Base-by-base conservation (phyloP, 1,140 invertebrate genomes). In the Pseudomyrmex gracilis region DNA sequence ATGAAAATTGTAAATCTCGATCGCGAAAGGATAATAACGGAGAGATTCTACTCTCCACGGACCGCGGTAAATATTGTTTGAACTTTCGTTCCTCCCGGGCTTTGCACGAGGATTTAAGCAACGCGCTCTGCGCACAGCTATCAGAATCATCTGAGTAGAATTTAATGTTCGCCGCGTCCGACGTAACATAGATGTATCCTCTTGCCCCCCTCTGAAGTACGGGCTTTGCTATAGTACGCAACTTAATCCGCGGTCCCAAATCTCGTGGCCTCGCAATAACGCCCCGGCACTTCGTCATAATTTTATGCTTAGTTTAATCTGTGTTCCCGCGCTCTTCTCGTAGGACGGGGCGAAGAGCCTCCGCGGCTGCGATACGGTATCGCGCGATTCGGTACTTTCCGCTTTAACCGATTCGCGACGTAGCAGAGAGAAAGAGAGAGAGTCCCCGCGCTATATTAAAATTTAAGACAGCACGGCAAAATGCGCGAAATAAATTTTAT, bases 231-330 rank as follows among this genome's bases (percentile, higher is more conserved):
- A 55, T 58, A 57, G 55, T 71, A 13, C 58, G 76, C 76, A 58
- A 80, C 76, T 80, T 80, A 80, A 80, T 87, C 60, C 86, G 53
- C 47, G 83, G 70, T 80, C 20, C 47, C 51, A 61, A 84, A 84
- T 86, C 58, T 86, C 64, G 34, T 61, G 34, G 53, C 82, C 51
- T 71, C 82, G 22, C 55, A 57, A 80, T 80, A 80, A 71, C 76
- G 20, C 34, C 76, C 76, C 53, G 43, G 76, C 76, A 71, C 76
- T 80, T 80, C 66, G 76, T 80, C 76, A 80, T 80, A 80, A 80
- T 80, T 80, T 80, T 66, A 80, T 80, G 76, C 76, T 80, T 71
- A 80, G 76, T 80, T 80, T 80, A 80, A 80, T 66, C 55, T 22
- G 66, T 53, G 20, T 58, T 57, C 70, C 43, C 70, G 70, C 8